phyloP scores from a whole-genome alignment of 2,888 invertebrate genomes.

The Cosmia pyralina region DNA sequence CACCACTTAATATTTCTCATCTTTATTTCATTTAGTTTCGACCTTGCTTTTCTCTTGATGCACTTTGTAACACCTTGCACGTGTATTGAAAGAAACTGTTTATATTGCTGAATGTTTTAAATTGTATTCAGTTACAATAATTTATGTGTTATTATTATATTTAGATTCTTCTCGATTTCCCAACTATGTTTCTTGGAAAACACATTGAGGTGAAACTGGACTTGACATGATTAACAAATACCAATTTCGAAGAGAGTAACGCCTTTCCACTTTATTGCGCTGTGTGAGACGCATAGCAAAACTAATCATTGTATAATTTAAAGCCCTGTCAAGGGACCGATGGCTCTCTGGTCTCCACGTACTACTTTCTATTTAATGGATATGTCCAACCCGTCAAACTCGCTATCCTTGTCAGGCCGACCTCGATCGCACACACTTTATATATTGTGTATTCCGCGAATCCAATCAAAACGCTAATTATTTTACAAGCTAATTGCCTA shows the following conservation, averaged over 20 bases:
- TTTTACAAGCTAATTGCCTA: slow-evolving; percentile 57
- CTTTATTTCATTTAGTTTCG: slow-evolving; percentile 26
- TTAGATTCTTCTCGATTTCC: slow-evolving; percentile 13
- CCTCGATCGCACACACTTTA: slow-evolving; percentile 66
- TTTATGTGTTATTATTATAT: slow-evolving; percentile 11
- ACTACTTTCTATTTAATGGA: slow-evolving; percentile 75
- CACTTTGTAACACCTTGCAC: slow-evolving; percentile 25
- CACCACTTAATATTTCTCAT: slow-evolving; percentile 18
- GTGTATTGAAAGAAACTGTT: slow-evolving; percentile 29
- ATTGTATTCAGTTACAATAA: slow-evolving; percentile 20
- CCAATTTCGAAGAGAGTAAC: slow-evolving; percentile 9
- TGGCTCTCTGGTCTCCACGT: slow-evolving; percentile 67
- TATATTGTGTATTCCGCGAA: slow-evolving; percentile 66
- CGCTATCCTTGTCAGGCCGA: slow-evolving; percentile 70
- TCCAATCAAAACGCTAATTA: slow-evolving; percentile 66
- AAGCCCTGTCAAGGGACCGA: slow-evolving; percentile 70
- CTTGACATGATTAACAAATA: slow-evolving; percentile 2
- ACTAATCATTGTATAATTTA: slow-evolving; percentile 72
- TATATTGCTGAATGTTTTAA: slow-evolving; percentile 19
- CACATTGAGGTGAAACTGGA: not conserved
- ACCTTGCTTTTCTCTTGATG: slow-evolving; percentile 27
- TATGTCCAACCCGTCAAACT: slow-evolving; percentile 75
- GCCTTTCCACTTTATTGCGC: slow-evolving; percentile 53
- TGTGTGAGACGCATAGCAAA: slow-evolving; percentile 59
- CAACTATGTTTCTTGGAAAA: not conserved